These are phyloP conservation scores for Neomicropteryx cornuta DNA, from an alignment of 1,140 invertebrate species.

Conservation along the genomic window DNA sequence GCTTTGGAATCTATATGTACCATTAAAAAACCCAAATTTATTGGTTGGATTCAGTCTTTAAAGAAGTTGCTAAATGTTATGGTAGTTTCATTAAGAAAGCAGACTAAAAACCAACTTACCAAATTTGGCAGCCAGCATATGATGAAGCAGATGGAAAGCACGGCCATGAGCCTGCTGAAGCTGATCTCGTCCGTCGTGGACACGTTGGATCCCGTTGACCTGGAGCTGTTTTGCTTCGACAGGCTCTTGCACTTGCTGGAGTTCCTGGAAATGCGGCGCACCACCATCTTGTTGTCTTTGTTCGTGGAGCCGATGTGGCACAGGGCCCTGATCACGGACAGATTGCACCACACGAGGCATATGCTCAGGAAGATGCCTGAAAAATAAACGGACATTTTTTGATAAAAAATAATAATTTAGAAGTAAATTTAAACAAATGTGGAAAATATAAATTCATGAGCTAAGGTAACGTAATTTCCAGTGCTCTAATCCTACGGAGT, in stretches of 20 bases:
- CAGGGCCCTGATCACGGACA: slow-evolving; percentile 68
- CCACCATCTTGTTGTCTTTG: slow-evolving; percentile 30
- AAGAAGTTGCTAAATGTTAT: too few relatives aligned
- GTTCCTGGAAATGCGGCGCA: slow-evolving; percentile 41
- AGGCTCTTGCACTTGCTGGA: slow-evolving; percentile 30
- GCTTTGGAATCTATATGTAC: not conserved
- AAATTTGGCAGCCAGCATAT: slow-evolving; percentile 80
- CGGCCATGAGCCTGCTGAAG: slow-evolving; percentile 73
- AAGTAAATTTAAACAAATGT: too few relatives aligned
- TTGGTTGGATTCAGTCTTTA: too few relatives aligned
- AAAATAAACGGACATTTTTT: slow-evolving; percentile 15
- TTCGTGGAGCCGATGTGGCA: slow-evolving; percentile 45
- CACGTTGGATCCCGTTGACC: slow-evolving; percentile 29
- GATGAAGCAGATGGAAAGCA: slow-evolving; percentile 70
- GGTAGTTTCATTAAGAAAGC: slow-evolving; percentile 5
- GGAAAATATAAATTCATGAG: too few relatives aligned
- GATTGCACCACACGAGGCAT: slow-evolving; percentile 69
- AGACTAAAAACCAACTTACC: slow-evolving; percentile 40
- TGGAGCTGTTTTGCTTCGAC: slow-evolving; percentile 9
- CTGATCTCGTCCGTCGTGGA: slow-evolving; percentile 69
- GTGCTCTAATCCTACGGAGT: too few relatives aligned
- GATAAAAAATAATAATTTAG: too few relatives aligned
- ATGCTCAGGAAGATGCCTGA: slow-evolving; percentile 60
- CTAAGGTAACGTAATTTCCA: too few relatives aligned
- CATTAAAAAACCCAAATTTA: not conserved